phyloP scores from a whole-genome alignment of 37 sponge, comb jelly and placozoan genomes.

The Mnemiopsis leidyi region DNA sequence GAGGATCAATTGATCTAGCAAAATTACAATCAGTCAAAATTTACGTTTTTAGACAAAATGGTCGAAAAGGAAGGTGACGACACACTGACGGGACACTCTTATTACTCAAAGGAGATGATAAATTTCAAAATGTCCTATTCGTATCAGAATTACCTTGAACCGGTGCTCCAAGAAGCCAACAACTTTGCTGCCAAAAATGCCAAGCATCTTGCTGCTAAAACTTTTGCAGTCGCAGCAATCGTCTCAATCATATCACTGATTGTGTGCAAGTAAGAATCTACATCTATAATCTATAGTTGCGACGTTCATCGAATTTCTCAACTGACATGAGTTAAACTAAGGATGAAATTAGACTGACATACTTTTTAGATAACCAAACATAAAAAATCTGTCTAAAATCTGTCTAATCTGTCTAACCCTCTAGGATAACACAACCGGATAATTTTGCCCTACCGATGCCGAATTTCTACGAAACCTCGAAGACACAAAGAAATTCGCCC shows the following conservation, averaged over 20 bases:
- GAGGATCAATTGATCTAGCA: no score
- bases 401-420: no score
- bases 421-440: neutral
- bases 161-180: neutral
- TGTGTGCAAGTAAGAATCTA: neutral
- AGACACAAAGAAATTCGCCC: neutral
- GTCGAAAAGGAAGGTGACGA: neutral
- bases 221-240: neutral
- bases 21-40: no score
- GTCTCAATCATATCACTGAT: neutral
- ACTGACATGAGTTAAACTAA: no score
- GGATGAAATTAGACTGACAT: no score
- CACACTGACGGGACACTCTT: neutral
- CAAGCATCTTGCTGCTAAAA: neutral
- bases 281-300: no score
- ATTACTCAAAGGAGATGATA: neutral
- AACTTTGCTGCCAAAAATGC: neutral
- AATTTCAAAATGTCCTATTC: neutral
- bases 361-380: no score
- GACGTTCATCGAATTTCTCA: no score
- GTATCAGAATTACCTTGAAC: neutral
- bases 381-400: no score
- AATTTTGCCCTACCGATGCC: neutral
- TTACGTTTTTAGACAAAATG: neutral
- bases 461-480: constrained; percentile 9